phyloP scores from a whole-genome alignment of 2,888 invertebrate species.

The Nebria brevicollis region DNA sequence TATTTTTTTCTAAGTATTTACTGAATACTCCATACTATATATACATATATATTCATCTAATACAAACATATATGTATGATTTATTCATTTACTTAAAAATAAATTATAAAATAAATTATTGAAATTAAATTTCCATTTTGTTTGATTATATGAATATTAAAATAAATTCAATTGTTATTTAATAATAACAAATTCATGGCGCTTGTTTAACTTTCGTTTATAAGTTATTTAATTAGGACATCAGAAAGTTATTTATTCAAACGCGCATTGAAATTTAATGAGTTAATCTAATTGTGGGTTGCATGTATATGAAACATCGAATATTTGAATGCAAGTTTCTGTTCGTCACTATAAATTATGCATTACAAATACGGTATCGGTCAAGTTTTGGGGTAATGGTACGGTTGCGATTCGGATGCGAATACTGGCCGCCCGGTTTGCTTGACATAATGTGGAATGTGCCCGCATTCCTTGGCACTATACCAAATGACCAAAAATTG shows the following conservation, averaged over 20 bases:
- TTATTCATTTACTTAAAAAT: no score
- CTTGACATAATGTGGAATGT: slow-evolving; percentile 45
- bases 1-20: background rate
- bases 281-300: background rate
- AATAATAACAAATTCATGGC: background rate
- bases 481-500: slow-evolving; percentile 44
- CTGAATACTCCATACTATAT: no score
- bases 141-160: background rate
- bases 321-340: background rate
- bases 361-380: background rate
- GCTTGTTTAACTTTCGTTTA: background rate
- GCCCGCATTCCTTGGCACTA: slow-evolving; percentile 43
- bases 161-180: background rate
- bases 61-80: no score
- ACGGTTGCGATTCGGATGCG: slow-evolving; percentile 3
- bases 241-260: slow-evolving; percentile 1
- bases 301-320: background rate
- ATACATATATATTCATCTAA: no score
- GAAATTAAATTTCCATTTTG: background rate
- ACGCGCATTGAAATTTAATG: background rate
- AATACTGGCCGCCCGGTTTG: slow-evolving; percentile 20
- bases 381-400: slow-evolving; percentile 1
- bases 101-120: no score
- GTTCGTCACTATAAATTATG: no score
- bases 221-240: background rate